These are phyloP conservation scores for Metaphire vulgaris DNA, from an alignment of 1,140 invertebrate genomes.

Conservation along the genomic window DNA sequence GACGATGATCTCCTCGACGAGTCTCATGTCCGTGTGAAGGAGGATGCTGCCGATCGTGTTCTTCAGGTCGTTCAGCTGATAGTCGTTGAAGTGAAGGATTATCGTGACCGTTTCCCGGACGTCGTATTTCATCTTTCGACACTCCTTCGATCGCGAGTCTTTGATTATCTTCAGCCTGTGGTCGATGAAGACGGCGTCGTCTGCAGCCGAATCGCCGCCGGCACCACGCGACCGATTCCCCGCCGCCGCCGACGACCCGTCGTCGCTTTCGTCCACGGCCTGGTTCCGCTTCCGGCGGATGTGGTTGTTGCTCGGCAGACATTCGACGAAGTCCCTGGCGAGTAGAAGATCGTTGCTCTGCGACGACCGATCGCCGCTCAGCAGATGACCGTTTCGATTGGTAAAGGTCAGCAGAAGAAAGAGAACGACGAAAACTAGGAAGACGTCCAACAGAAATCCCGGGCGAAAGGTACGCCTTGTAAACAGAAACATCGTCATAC, in stretches of 20 bases:
- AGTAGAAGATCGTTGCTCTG: not conserved
- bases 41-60: constrained; percentile 25
- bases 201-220: too few species aligned
- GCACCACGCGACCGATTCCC: too few species aligned
- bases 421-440: not conserved
- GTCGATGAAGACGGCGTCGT: not conserved
- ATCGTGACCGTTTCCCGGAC: not conserved
- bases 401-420: not conserved
- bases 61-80: constrained; percentile 30
- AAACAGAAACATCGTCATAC: too few species aligned
- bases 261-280: not conserved
- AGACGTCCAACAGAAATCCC: not conserved
- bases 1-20: constrained; percentile 28
- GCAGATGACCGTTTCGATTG: not conserved
- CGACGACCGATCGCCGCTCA: too few species aligned
- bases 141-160: not conserved
- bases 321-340: not conserved
- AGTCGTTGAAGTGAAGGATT: constrained; percentile 29
- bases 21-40: not conserved
- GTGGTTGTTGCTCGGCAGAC: constrained; percentile 1
- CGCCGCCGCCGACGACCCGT: too few species aligned
- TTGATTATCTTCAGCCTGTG: not conserved
- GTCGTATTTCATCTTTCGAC: not conserved
- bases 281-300: not conserved
- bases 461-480: not conserved